These are phyloP conservation scores for Tetragnatha versicolor DNA, from an alignment of 1,140 invertebrate genomes.

Conservation along the genomic window DNA sequence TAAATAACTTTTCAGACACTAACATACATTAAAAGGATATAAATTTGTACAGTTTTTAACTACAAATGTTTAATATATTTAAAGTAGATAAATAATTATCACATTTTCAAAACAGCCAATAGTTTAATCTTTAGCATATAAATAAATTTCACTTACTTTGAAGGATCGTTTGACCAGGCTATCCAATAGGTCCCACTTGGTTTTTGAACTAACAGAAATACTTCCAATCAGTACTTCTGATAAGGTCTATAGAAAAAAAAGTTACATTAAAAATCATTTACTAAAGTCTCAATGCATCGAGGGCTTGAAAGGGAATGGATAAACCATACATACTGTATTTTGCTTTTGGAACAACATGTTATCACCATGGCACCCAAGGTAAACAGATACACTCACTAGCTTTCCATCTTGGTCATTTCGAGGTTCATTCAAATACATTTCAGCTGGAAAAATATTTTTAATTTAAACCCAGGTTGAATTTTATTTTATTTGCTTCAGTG, in stretches of 20 bases:
- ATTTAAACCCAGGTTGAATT: too few species aligned
- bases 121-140: too few species aligned
- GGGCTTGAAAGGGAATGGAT: not conserved
- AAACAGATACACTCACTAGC: conserved; percentile 82
- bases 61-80: too few species aligned
- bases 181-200: conserved; percentile 93
- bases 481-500: too few species aligned
- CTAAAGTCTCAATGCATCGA: not conserved
- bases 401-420: conserved; percentile 83
- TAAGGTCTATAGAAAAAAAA: conserved; percentile 22
- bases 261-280: not conserved
- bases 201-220: conserved; percentile 88
- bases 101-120: too few species aligned
- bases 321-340: conserved; percentile 22
- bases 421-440: conserved; percentile 61
- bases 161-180: conserved; percentile 88
- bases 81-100: too few species aligned
- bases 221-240: conserved; percentile 78
- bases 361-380: conserved; percentile 70
- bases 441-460: conserved; percentile 35
- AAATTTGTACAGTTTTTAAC: too few species aligned
- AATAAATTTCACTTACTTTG: conserved; percentile 70
- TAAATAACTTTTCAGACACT: not conserved
- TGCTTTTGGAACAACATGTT: conserved; percentile 47
- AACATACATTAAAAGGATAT: not conserved